Evolutionary conservation across 2,888 invertebrate species (phyloP), one percentile per base, ranked within the genome.

Genomic region (Coelopa pilipes): DNA sequence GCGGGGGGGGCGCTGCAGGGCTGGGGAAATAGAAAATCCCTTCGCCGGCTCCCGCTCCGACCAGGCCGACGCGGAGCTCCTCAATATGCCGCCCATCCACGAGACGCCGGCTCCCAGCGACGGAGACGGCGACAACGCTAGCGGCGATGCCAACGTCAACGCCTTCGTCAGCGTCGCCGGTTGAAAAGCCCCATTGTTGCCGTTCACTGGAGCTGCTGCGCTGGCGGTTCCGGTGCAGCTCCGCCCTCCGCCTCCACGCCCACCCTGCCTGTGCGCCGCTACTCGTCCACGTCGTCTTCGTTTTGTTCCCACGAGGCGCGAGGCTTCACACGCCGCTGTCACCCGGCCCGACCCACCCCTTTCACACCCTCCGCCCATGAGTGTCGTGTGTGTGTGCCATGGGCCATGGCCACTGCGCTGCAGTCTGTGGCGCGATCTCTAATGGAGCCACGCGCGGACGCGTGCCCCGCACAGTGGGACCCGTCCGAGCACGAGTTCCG

Each of bases 41-140:
- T 53, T 53, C 53, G 53, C 53, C 13, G 53, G 10, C 53, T 53
- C 4, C 3, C 10, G 62, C 21, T 24, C 13, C 59, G 34, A 19
- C 17, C 11, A 15, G 19, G 15, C 34, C 19, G 45, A 49, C 24
- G 21, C 13, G 50, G 50, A 49, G 66, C 50, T 66, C 19, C 66
- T 66, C 66, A 49, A 66, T 66, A 49, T 50, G 19, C 65, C 17
- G 50, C 62, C n/a, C n/a, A n/a, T n/a, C n/a, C n/a, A n/a, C n/a
- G n/a, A n/a, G n/a, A 15, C 15, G 5, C n/a, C 66, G 15, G 12
- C 34, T 15, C 15, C 7, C 24, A 13, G 60, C 9, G 17, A 65
- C 17, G 46, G n/a, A 17, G n/a, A 19, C 19, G 46, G 49, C 15
- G 19, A 66, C 19, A 47, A n/a, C 13, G 50, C 49, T 19, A 19